These are phyloP conservation scores for Chelonus insularis DNA, from an alignment of 1,140 invertebrate species.

Conservation along the genomic window DNA sequence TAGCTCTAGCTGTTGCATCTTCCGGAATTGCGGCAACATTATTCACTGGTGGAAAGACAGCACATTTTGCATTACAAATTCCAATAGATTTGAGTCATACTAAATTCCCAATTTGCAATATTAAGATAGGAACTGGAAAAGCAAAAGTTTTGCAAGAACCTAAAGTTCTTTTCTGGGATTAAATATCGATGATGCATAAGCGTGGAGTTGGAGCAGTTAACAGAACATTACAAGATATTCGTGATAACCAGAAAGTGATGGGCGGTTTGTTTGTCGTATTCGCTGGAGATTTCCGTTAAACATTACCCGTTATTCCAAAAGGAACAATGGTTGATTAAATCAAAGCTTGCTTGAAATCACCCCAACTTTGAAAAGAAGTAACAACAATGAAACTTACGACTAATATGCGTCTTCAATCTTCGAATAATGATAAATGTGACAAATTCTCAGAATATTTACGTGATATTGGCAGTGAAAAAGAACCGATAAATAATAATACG, in stretches of 20 bases:
- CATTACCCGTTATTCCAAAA: conserved; percentile 50
- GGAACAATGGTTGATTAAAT: conserved; percentile 42
- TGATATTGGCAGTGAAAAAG: too few species aligned
- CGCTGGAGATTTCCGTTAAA: conserved; percentile 57
- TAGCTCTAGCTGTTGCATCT: conserved; percentile 50
- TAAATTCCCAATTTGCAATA: conserved; percentile 36
- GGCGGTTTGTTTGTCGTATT: conserved; percentile 24
- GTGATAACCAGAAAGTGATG: conserved; percentile 28
- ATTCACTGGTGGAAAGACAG: conserved; percentile 49
- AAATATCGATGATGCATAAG: conserved; percentile 44
- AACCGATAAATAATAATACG: too few species aligned
- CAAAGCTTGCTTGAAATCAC: not conserved
- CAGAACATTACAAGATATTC: conserved; percentile 34
- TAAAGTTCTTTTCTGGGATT: conserved; percentile 36
- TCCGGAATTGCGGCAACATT: conserved; percentile 57
- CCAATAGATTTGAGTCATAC: conserved; percentile 30
- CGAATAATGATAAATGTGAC: too few species aligned
- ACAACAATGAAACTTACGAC: conserved; percentile 46
- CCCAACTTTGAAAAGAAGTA: conserved; percentile 41
- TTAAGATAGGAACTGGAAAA: too few species aligned
- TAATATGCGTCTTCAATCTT: conserved; percentile 51
- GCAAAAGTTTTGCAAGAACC: too few species aligned
- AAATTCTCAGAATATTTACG: too few species aligned
- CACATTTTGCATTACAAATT: conserved; percentile 48
- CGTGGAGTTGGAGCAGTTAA: conserved; percentile 35